phyloP scores from a whole-genome alignment of 2,113 vertebrate species.

The Burhinus oedicnemus region DNA sequence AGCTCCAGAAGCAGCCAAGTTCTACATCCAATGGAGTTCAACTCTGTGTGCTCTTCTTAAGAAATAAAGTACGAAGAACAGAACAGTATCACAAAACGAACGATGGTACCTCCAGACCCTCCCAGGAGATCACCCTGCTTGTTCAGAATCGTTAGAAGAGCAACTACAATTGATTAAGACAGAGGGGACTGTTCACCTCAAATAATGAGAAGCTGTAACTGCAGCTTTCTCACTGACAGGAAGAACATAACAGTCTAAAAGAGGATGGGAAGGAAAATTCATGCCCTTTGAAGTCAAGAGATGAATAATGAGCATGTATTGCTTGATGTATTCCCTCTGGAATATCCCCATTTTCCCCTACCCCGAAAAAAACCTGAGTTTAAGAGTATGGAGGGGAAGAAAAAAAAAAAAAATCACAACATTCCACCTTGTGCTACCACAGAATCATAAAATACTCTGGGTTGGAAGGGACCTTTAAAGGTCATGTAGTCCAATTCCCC shows the following conservation, averaged over 20 bases:
- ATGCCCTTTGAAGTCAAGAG: background rate
- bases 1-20: background rate
- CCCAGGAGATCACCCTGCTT: background rate
- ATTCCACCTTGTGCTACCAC: background rate
- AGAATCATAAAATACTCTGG: background rate
- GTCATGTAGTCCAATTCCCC: background rate
- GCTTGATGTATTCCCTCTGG: background rate
- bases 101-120: background rate
- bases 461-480: background rate
- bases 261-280: background rate
- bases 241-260: slow-evolving; percentile 24
- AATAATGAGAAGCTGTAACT: background rate
- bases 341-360: background rate
- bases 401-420: background rate
- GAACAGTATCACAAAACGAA: background rate
- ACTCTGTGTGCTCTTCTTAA: background rate
- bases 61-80: background rate
- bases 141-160: slow-evolving; percentile 6
- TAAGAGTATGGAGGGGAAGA: background rate
- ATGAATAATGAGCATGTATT: background rate
- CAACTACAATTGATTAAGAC: slow-evolving; percentile 4
- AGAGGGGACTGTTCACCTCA: slow-evolving; percentile 23
- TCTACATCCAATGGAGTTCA: background rate
- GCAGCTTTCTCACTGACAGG: background rate
- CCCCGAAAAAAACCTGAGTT: background rate